Base-by-base conservation (phyloP, 2,113 vertebrate genomes). In the Serilophus lunatus region DNA sequence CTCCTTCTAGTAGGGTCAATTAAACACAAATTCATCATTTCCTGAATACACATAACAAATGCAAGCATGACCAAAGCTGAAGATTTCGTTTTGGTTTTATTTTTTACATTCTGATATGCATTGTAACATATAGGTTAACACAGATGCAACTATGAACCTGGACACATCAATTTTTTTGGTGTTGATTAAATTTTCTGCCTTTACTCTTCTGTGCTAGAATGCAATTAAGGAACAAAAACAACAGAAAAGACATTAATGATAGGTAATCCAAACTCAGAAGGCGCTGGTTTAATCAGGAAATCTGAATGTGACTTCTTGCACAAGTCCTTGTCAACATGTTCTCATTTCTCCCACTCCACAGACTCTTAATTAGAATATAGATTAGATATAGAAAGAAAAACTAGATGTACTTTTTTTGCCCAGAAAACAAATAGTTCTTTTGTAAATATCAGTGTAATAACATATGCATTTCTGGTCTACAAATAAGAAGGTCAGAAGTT, bases 151-250 rank as follows among this genome's bases (percentile, higher is more conserved):
- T 4, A 3, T 86, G 60, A 95, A 81, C 71, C 61, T 94, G 72
- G 59, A 87, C 7, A 40, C 63, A 97, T 87, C 78, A 64, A 23
- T 5, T 86, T 97, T 97, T 76, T 92, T 50, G 26, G 54, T 38
- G 12, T 50, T 93, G 29, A 42, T 89, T 76, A 40, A 5, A 6
- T 51, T 92, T 96, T 94, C 90, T 95, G n/a, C 66, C 68, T 71
- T 88, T 29, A 89, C 76, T 92, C 82, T 70, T 68, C 74, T 82
- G 31, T 71, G 92, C 53, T 92, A 90, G 82, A 95, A 97, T 91
- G 88, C 57, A 97, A 92, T 97, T 97, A 97, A 95, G 85, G 91
- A 97, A 97, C 56, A 96, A 98, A 88, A 90, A 94, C 25, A 81
- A 90, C 97, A 42, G 10, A n/a, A 97, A 97, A 97, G 80, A 75